Percentiles rank a stretch among this genome's conserved stretches.
Conservation (phyloP, 2,113 vertebrate genomes). For the Pelecanus crispus region DNA sequence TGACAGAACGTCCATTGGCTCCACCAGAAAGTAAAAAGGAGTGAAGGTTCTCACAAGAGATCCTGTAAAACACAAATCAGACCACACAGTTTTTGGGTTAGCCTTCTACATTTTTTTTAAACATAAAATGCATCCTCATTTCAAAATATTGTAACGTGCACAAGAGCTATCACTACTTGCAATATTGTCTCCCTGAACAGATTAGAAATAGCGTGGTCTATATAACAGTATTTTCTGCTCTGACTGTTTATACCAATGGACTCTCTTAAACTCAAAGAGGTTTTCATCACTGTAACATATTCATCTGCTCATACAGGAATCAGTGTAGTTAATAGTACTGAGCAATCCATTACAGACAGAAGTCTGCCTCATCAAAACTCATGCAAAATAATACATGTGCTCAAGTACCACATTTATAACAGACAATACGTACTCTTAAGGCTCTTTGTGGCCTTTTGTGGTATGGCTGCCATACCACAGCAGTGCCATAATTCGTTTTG, state of each 20-base stretch:
- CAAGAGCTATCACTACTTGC: accelerated
- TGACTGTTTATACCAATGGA: not conserved
- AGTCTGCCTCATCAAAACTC: not conserved
- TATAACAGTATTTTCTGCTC: accelerated
- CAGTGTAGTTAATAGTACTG: accelerated
- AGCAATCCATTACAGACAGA: not conserved
- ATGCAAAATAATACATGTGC: not conserved
- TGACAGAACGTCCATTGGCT: conserved; percentile 84
- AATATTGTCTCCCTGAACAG: accelerated
- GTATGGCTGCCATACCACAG: not conserved
- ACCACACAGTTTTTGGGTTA: not conserved
- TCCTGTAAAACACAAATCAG: conserved; percentile 63
- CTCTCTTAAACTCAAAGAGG: not conserved
- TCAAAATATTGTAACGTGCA: accelerated
- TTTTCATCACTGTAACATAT: not conserved
- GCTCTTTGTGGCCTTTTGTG: not conserved
- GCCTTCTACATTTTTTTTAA: accelerated
- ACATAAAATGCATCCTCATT: accelerated
- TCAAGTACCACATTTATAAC: accelerated
- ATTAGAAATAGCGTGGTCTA: too few species aligned
- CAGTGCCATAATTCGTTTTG: not conserved
- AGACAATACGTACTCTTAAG: accelerated
- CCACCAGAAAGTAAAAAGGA: conserved; percentile 90
- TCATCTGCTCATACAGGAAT: not conserved
- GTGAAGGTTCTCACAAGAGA: conserved; percentile 82